Percentiles rank a stretch among this genome's conserved stretches.
Evolutionary conservation across 1,140 invertebrate genomes (phyloP).

Genomic region (Olivierus martensii): DNA sequence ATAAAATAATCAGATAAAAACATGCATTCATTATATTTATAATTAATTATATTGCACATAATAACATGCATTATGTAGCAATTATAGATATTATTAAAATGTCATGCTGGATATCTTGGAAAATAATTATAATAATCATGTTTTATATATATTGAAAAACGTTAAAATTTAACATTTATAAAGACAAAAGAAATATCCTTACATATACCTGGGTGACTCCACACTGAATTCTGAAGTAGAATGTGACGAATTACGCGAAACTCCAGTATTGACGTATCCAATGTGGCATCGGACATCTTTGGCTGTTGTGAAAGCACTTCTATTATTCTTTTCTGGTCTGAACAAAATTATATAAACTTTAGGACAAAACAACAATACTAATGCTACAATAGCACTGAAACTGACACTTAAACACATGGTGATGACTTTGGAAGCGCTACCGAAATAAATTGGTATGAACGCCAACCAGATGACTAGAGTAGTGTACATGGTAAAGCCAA

Average conservation of each 20-base stretch:
- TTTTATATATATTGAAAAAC: no score
- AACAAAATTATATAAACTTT: conserved; percentile 65
- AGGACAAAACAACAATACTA: conserved; percentile 59
- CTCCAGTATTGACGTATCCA: conserved; percentile 26
- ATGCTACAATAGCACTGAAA: conserved; percentile 56
- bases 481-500: conserved; percentile 75
- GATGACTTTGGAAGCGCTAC: conserved; percentile 53
- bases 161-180: no score
- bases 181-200: neutral
- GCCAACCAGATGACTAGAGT: conserved; percentile 78
- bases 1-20: no score
- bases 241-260: conserved; percentile 23
- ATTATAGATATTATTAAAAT: no score
- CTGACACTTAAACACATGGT: conserved; percentile 52
- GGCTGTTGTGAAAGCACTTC: conserved; percentile 59
- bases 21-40: no score
- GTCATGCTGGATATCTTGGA: no score
- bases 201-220: conserved; percentile 21
- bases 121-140: no score
- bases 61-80: no score
- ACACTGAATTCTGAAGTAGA: conserved; percentile 23
- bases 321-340: conserved; percentile 59
- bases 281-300: conserved; percentile 67
- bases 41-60: no score
- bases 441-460: conserved; percentile 73